Evolutionary conservation across 2,797 vertebrate genomes (phyloP).

Genomic region (Paguma larvata): DNA sequence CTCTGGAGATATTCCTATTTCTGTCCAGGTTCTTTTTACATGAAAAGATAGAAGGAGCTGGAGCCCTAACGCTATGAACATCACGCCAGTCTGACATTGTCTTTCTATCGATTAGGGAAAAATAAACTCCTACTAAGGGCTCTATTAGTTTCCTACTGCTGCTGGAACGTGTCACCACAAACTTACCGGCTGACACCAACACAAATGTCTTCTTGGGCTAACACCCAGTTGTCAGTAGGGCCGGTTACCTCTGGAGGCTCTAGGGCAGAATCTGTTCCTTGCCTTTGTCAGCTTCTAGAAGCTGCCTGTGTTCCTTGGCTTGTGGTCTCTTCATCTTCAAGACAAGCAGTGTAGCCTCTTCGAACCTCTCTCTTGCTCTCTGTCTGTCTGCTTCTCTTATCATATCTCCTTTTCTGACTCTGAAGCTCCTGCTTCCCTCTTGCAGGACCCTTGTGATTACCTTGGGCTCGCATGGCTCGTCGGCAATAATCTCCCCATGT

Average conservation of each 20-base stretch:
- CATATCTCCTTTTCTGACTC: neutral
- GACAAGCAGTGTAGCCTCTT: neutral
- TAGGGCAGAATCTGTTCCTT: neutral
- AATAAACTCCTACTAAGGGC: neutral
- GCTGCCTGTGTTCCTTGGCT: neutral
- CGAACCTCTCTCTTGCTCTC: neutral
- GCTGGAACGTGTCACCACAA: neutral
- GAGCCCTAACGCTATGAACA: neutral
- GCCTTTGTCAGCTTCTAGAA: neutral
- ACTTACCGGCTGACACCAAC: neutral
- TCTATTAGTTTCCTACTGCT: neutral
- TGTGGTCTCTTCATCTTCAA: neutral
- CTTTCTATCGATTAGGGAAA: neutral
- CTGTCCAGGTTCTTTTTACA: neutral
- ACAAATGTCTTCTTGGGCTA: neutral
- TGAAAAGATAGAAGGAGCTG: neutral
- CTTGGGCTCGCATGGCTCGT: neutral
- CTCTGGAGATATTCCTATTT: neutral
- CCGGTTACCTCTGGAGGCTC: neutral
- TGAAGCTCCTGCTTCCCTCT: neutral
- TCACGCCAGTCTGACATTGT: neutral
- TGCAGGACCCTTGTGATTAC: neutral
- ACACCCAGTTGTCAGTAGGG: neutral
- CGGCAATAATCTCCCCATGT: neutral
- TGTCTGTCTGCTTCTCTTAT: neutral